Percentiles rank a stretch among this genome's conserved stretches.
Evolutionary conservation across 2,888 invertebrate genomes (phyloP).

Genomic region (Tuberolachnus salignus): DNA sequence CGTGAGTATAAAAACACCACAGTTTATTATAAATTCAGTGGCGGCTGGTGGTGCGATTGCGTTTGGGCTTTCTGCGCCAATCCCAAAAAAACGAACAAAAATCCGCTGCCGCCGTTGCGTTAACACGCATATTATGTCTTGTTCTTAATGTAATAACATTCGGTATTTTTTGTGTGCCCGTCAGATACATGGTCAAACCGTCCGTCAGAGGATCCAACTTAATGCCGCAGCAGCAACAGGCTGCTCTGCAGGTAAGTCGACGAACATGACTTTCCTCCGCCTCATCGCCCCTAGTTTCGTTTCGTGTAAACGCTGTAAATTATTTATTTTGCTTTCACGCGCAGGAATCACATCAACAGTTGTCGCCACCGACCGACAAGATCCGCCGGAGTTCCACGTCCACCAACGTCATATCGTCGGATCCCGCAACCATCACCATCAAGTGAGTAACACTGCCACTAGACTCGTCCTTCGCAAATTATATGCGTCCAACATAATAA

Average conservation of each 20-base stretch:
- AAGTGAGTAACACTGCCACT: constrained; percentile 15
- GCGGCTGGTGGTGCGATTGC: too few relatives aligned
- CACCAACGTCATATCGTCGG: constrained; percentile 36
- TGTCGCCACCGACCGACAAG: constrained; percentile 55
- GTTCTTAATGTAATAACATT: background rate
- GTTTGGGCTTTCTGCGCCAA: too few relatives aligned
- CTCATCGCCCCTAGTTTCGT: background rate
- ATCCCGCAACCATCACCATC: constrained; percentile 16
- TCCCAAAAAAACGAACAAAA: too few relatives aligned
- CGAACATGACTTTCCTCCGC: background rate
- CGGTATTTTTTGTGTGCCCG: background rate
- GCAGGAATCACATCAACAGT: constrained; percentile 45
- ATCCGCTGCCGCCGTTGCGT: too few relatives aligned
- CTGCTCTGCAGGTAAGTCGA: constrained; percentile 20
- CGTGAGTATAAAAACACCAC: constrained; percentile 32
- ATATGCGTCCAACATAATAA: background rate
- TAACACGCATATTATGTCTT: too few relatives aligned
- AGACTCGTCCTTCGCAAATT: background rate
- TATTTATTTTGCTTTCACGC: too few relatives aligned
- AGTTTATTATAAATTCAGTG: too few relatives aligned
- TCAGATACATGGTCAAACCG: constrained; percentile 52
- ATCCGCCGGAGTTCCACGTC: constrained; percentile 44
- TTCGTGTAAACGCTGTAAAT: too few relatives aligned
- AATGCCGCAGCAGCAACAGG: constrained; percentile 31
- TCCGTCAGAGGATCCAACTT: constrained; percentile 53